Percentiles rank a stretch among this genome's conserved stretches.
phyloP scores from a whole-genome alignment of 2,888 invertebrate genomes.

The Xylocampa areola region DNA sequence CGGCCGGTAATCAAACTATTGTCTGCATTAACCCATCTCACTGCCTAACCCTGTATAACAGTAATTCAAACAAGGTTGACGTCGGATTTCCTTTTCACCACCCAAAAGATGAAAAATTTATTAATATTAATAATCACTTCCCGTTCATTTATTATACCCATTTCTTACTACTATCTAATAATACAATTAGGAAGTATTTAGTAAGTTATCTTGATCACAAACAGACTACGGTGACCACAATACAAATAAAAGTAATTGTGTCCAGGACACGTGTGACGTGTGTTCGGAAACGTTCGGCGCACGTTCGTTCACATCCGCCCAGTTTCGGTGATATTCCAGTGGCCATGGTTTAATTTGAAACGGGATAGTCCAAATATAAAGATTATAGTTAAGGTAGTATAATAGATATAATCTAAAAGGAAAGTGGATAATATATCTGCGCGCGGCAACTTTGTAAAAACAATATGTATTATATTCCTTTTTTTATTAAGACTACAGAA shows the following conservation, averaged over 20 bases:
- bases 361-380: slow-evolving; percentile 8
- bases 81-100: too few species aligned
- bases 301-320: slow-evolving; percentile 78
- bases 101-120: too few species aligned
- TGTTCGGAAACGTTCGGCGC: slow-evolving; percentile 70
- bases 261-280: slow-evolving; percentile 56
- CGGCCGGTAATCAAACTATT: too few species aligned
- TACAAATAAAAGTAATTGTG: slow-evolving; percentile 57
- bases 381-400: neutral
- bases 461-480: too few species aligned
- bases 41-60: too few species aligned
- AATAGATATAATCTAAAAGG: neutral
- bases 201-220: slow-evolving; percentile 33
- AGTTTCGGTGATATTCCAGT: slow-evolving; percentile 64
- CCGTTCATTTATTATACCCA: too few species aligned
- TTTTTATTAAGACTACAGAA: too few species aligned
- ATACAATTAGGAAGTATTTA: slow-evolving; percentile 10
- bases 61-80: too few species aligned
- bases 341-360: slow-evolving; percentile 43
- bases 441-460: too few species aligned
- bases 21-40: too few species aligned
- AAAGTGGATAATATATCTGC: slow-evolving; percentile 1
- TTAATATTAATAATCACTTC: too few species aligned
- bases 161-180: slow-evolving; percentile 4
- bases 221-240: slow-evolving; percentile 53